Base-by-base conservation (phyloP, 2,797 vertebrate genomes). In the Poeciliopsis presidionis region DNA sequence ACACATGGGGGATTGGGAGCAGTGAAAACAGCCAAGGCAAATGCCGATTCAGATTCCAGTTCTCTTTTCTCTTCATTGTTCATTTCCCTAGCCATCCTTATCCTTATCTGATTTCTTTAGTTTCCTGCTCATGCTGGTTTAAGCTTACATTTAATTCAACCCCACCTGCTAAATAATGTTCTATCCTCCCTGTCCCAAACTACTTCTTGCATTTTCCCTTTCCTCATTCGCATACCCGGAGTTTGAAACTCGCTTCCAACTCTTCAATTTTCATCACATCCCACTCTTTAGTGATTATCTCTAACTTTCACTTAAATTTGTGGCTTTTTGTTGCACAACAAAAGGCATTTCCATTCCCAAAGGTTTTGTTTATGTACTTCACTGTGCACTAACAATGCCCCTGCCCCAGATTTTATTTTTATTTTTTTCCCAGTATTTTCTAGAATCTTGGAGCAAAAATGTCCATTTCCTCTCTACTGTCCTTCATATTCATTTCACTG, bases 401-500 rank as follows among this genome's bases (percentile, higher is more conserved):
- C 51, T 39, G 53, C 46, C 28, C 22, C 36, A 36, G 51, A 43
- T 83, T 75, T 72, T 39, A 33, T 3, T 55, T 25, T 25, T 67
- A n/a, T 39, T 33, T 30, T 79, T 78, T 70, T 78, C 80, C 59
- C 59, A 80, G 76, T 14, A 74, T 84, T 87, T 88, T 81, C 84
- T 82, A 71, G 63, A 36, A 79, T 65, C 49, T 75, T 77, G 74
- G 87, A 61, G 77, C 63, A 39, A 72, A 75, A 78, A 36, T 74
- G 30, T 77, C 75, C 63, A 45, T 72, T 79, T 88, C 86, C 81
- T 81, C 77, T 86, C 78, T 76, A 63, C 72, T 86, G 88, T 90
- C 91, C 91, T 92, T 91, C 91, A 78, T 82, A 77, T 63, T 71
- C 77, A 81, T 78, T 57, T 87, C 84, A 87, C 83, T 85, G 86